Percentiles rank a stretch among this genome's conserved stretches.
Evolutionary conservation across 2,797 vertebrate species (phyloP).

Genomic region (Natrix natrix): DNA sequence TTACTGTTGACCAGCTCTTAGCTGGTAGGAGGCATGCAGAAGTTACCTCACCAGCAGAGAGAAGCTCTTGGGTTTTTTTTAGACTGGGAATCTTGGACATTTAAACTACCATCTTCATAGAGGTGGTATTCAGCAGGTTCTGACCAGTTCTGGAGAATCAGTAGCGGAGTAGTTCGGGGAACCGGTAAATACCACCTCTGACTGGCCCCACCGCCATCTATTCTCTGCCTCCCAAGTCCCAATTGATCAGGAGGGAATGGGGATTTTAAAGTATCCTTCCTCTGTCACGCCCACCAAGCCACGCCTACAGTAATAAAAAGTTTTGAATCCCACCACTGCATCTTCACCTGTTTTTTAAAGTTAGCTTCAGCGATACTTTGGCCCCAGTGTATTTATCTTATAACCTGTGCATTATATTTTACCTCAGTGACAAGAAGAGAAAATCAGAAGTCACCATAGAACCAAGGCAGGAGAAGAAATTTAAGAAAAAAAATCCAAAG

Average conservation of each 20-base stretch:
- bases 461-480: slow-evolving; percentile 78
- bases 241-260: too few species aligned
- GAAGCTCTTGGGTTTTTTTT: not conserved
- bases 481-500: slow-evolving; percentile 74
- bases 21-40: not conserved
- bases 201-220: too few species aligned
- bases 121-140: too few species aligned
- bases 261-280: too few species aligned
- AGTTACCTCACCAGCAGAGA: not conserved
- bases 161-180: too few species aligned
- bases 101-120: not conserved
- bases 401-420: slow-evolving; percentile 28
- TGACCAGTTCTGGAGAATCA: too few species aligned
- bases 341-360: not conserved
- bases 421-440: slow-evolving; percentile 89
- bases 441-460: slow-evolving; percentile 74
- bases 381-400: not conserved
- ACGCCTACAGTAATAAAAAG: too few species aligned
- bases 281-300: too few species aligned
- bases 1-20: not conserved
- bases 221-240: too few species aligned
- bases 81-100: not conserved
- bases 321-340: too few species aligned
- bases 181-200: too few species aligned
- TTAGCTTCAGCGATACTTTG: not conserved